Base-by-base conservation (phyloP, 2,113 vertebrate species). In the Poecilia latipinna region DNA sequence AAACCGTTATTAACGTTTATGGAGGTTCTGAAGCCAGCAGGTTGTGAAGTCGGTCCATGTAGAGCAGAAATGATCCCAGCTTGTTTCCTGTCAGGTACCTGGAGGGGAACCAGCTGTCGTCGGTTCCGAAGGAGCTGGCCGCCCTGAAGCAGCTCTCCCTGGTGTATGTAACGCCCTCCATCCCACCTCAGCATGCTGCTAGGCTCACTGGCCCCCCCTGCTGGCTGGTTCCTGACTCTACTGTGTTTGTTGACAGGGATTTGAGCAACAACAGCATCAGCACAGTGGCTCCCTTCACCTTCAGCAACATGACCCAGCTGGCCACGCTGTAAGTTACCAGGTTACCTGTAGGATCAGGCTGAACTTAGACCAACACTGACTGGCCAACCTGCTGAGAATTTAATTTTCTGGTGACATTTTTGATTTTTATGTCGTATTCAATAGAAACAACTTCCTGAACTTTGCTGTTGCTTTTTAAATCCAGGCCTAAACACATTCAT, bases 201-300 rank as follows among this genome's bases (percentile, higher is more conserved):
- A 10, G 2, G 35, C 35, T 37, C 35, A 37, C 35, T 11, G 35
- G 10, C 35, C 35, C 35, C 35, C 35, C 35, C 35, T 37, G 35
- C 35, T 37, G 35, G 35, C 35, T 12, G 2, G 35, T 37, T 37
- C 2, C 2, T 0, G 13, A 35, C 75, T 5, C n/a, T 26, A 4
- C 32, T 81, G 17, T 79, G 15, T 82, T 12, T 79, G 7, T 42
- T 71, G 62, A 28, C 89, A 99, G 98, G 74, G 98, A 99, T 93
- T 91, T 99, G 88, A 99, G 98, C 93, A 99, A 99, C 95, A 99
- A 99, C 95, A 99, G 97, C 93, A 98, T 99, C 88, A 94, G 96
- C 24, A 72, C 93, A 0, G 79, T 99, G 93, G 93, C 94, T 76
- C 95, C 96, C 10, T 93, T 96, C 81, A 97, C 96, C 90, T 99